Evolutionary conservation across 1,140 invertebrate genomes (phyloP).

Genomic region (Mylabris phalerata): DNA sequence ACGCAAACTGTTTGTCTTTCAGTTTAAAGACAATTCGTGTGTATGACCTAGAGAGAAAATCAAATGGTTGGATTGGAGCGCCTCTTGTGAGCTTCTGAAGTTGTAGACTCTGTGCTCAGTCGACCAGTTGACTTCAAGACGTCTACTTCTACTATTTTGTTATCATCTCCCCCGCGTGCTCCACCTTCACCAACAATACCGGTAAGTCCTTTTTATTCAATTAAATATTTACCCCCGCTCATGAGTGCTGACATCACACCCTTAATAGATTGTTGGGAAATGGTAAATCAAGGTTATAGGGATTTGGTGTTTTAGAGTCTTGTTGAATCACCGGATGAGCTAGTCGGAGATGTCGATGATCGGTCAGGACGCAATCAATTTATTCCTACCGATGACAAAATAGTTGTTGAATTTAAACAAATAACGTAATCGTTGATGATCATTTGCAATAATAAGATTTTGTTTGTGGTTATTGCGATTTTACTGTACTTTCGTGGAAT

Average conservation of each 20-base stretch:
- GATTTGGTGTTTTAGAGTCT: too few relatives aligned
- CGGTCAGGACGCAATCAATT: constrained; percentile 2
- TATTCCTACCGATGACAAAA: too few relatives aligned
- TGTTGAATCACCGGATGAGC: constrained; percentile 7
- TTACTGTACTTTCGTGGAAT: too few relatives aligned
- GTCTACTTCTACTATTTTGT: constrained; percentile 27
- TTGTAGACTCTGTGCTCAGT: constrained; percentile 25
- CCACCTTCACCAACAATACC: constrained; percentile 1
- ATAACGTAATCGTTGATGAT: too few relatives aligned
- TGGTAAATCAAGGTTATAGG: constrained; percentile 13
- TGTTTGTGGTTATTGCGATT: neutral
- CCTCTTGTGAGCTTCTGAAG: constrained; percentile 27
- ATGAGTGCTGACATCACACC: constrained; percentile 3
- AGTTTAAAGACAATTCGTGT: constrained; percentile 22
- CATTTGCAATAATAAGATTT: too few relatives aligned
- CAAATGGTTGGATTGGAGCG: constrained; percentile 24
- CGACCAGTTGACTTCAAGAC: constrained; percentile 31
- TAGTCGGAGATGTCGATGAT: constrained; percentile 18
- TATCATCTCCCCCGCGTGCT: constrained; percentile 18
- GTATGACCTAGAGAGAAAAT: constrained; percentile 33
- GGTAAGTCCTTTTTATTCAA: constrained; percentile 17
- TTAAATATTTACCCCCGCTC: constrained; percentile 12
- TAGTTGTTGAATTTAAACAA: too few relatives aligned
- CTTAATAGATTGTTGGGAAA: constrained; percentile 4
- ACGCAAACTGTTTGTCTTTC: constrained; percentile 17